phyloP scores from a whole-genome alignment of 2,797 vertebrate genomes.

The Tachyglossus aculeatus region DNA sequence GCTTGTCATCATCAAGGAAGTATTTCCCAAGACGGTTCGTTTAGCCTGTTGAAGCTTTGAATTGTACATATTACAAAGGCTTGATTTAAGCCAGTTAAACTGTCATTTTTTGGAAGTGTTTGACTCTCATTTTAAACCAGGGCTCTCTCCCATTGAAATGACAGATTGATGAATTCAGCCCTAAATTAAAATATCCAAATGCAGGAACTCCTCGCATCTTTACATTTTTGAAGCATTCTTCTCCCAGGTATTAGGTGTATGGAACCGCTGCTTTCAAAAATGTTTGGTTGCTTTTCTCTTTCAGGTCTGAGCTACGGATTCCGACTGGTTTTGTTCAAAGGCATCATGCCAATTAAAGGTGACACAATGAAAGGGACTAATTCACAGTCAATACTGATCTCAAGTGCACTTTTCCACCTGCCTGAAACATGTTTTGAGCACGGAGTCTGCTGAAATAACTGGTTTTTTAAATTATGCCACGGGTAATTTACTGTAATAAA shows the following conservation, averaged over 20 bases:
- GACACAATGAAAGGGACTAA: background rate
- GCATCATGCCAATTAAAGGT: background rate
- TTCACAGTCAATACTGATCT: background rate
- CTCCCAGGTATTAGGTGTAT: no score
- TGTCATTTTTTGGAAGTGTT: background rate
- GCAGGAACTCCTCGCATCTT: no score
- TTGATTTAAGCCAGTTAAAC: conserved; percentile 9
- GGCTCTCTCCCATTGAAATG: no score
- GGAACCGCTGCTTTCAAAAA: no score
- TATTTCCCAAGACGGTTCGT: background rate
- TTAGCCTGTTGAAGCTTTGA: conserved; percentile 20
- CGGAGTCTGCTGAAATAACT: no score
- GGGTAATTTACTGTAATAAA: background rate
- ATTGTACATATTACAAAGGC: background rate
- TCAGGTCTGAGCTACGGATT: background rate
- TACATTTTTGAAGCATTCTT: no score
- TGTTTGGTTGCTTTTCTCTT: no score
- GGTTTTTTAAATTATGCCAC: no score
- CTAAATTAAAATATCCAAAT: no score
- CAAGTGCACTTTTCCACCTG: background rate
- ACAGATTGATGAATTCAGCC: no score
- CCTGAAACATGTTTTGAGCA: background rate
- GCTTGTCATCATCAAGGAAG: conserved; percentile 32
- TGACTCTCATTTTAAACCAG: no score
- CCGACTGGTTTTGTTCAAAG: background rate